Evolutionary conservation across 2,888 invertebrate species (phyloP), one percentile per base, ranked within the genome.

Genomic region (Platerodrilus igneus): DNA sequence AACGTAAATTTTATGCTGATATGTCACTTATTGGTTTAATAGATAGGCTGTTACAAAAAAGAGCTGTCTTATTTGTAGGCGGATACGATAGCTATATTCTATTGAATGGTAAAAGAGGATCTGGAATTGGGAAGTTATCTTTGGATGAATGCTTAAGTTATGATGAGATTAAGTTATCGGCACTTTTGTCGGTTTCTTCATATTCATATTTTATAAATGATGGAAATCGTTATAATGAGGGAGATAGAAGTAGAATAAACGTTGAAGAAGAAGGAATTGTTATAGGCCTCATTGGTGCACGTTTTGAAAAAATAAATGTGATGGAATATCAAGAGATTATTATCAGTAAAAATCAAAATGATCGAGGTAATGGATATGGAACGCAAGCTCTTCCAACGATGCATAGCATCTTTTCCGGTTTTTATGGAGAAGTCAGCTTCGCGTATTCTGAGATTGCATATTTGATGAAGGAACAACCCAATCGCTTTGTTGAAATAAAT

Each of bases 91-190:
- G 28, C 23, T 58, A 46, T 25, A 10, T 47, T 1, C 46, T 61
- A 13, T 14, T 58, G 9, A 63, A 64, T 27, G 69, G 70, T 1
- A 62, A 63, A 36, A 57, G 53, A n/a, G 76, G 76, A 0, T 53
- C 58, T 4, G 69, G 70, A 9, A 77, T 76, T 66, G 72, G 74
- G 51, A 57, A 57, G 13, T 68, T 77, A 15, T 78, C 77, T 10
- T 75, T 70, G 1, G 57, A 52, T 16, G 20, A 60, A 5, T 74
- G 74, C 39, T 60, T 78, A 16, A 74, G 75, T 36, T 78, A 77
- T 53, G 76, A 77, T 44, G 78, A 78, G 56, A 67, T 78, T 2
- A 78, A 78, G 56, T 58, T 75, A 21, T 75, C 77, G 0, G 73
- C 76, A 0, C 60, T 77, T 43, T 60, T 78, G 31, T 71, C 73